phyloP scores from a whole-genome alignment of 2,888 invertebrate genomes.

The Nemotelus nigrinus region DNA sequence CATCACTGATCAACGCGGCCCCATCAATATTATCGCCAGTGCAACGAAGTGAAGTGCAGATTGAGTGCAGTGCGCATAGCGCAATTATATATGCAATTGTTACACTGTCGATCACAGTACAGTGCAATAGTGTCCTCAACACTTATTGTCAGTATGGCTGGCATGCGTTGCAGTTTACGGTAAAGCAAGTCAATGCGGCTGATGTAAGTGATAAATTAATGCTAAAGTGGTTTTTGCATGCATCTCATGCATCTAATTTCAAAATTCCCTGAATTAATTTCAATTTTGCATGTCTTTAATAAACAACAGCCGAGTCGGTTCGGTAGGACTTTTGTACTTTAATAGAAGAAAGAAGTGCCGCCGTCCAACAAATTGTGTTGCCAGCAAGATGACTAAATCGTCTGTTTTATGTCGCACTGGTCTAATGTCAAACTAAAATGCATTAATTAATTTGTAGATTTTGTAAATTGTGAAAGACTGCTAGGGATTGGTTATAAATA shows the following conservation, averaged over 20 bases:
- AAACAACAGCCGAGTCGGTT: slow-evolving; percentile 10
- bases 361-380: not conserved
- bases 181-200: slow-evolving; percentile 18
- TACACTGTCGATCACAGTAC: slow-evolving; percentile 12
- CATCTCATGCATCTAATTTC: slow-evolving; percentile 47
- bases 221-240: slow-evolving; percentile 46
- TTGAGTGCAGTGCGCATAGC: not conserved
- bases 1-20: slow-evolving; percentile 36
- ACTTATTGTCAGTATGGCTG: too few relatives aligned
- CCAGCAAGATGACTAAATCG: too few relatives aligned
- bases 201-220: slow-evolving; percentile 44
- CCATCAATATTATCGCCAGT: slow-evolving; percentile 19
- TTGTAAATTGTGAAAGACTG: not conserved
- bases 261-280: slow-evolving; percentile 63
- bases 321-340: not conserved
- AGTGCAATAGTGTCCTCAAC: slow-evolving; percentile 36
- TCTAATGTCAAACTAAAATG: too few relatives aligned
- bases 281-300: slow-evolving; percentile 63
- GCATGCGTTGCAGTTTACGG: not conserved
- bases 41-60: not conserved
- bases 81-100: slow-evolving; percentile 43
- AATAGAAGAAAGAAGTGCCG: slow-evolving; percentile 35
- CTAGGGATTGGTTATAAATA: not conserved
- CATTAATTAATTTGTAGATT: too few relatives aligned
- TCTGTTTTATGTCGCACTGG: too few relatives aligned